These are phyloP conservation scores for Conomelus anceps DNA, from an alignment of 2,888 invertebrate genomes.

Conservation along the genomic window DNA sequence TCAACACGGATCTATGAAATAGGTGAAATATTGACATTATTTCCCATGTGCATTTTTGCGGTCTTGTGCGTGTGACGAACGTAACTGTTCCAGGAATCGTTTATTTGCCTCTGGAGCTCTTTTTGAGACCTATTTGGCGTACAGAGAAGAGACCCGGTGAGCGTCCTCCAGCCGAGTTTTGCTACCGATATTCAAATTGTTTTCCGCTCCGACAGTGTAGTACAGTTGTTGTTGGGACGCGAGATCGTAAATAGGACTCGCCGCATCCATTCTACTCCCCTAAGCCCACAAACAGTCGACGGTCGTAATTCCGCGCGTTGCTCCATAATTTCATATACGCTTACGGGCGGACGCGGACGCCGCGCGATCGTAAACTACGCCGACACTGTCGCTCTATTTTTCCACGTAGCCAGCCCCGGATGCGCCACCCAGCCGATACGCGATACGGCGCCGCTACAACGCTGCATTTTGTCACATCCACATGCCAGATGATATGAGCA, in stretches of 20 bases:
- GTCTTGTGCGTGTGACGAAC: neutral
- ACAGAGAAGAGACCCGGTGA: neutral
- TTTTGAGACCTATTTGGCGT: neutral
- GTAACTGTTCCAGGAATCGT: neutral
- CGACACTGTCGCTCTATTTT: neutral
- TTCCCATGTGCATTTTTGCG: neutral
- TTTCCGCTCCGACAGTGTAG: neutral
- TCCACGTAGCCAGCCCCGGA: too few relatives aligned
- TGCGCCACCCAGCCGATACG: neutral
- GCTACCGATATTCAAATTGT: neutral
- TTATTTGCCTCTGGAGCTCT: neutral
- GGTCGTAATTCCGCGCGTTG: neutral
- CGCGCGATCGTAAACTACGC: neutral
- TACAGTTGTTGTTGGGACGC: neutral
- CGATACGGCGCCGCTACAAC: too few relatives aligned
- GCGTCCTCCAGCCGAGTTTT: neutral
- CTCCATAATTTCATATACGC: neutral
- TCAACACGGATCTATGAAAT: too few relatives aligned
- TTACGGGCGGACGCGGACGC: neutral
- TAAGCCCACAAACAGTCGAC: neutral
- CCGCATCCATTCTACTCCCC: neutral
- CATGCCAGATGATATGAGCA: neutral
- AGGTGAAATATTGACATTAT: neutral
- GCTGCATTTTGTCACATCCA: neutral
- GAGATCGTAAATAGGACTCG: neutral